Base-by-base conservation (phyloP, 2,888 invertebrate species). In the Volucella bombylans region DNA sequence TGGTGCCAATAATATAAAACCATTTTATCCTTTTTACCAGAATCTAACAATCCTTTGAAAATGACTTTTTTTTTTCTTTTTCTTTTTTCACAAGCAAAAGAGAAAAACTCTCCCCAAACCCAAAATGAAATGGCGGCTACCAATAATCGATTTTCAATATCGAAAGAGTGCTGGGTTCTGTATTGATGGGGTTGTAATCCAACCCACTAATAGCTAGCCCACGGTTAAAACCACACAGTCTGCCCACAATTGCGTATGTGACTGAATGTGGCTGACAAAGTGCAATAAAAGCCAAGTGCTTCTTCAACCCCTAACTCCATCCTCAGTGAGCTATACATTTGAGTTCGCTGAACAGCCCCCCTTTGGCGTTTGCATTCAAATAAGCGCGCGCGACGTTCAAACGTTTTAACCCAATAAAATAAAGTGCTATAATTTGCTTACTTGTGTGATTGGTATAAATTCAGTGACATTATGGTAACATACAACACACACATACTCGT, bases 391-490 rank as follows among this genome's bases (percentile, higher is more conserved):
- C 62, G 59, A 54, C 71, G 18, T 80, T 69, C 71, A 74, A 73
- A 80, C 74, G 74, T 65, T 83, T 80, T 83, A 76, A 55, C 67
- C 59, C 73, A 82, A 79, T 82, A 82, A 78, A 82, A 82, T 73
- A 73, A 73, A 82, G 78, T 82, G 82, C 78, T 64, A 78, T 82
- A 82, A 82, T 73, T 82, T 82, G 73, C 62, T 38, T 82, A 41
- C 68, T 82, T 64, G 23, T 67, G 82, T 64, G 82, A 78, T 82
- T 82, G 72, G 72, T 82, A 78, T 82, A 78, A 82, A 78, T 72
- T 82, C 72, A 68, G 41, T 72, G 61, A 50, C 78, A 82, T 82
- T 82, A 82, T 82, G 82, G 77, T 67, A 82, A 67, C 82, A 67
- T 14, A 59, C n/a, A n/a, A 55, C 76, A 69, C 55, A 69, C 65